phyloP scores from a whole-genome alignment of 2,113 vertebrate species.

The Nibea albiflora region DNA sequence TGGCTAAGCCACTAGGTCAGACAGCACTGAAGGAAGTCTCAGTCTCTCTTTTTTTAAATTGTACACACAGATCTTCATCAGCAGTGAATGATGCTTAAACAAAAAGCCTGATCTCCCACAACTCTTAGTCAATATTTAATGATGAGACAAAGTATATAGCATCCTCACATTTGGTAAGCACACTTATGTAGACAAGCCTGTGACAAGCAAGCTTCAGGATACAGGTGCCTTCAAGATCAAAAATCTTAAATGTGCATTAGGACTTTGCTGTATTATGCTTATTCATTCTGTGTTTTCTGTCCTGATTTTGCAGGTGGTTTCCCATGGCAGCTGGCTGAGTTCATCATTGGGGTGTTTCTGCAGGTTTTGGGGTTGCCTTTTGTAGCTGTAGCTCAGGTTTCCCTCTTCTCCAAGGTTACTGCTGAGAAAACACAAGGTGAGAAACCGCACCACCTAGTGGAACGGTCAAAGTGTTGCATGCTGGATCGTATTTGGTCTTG shows the following conservation, averaged over 20 bases:
- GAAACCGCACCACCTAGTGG: constrained; percentile 45
- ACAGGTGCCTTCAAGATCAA: not conserved
- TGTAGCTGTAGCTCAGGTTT: constrained; percentile 87
- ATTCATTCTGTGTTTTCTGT: not conserved
- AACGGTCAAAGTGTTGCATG: not conserved
- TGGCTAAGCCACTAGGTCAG: constrained; percentile 85
- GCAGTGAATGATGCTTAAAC: not conserved
- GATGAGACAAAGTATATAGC: not conserved
- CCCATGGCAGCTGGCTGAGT: constrained; percentile 83
- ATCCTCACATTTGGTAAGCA: not conserved
- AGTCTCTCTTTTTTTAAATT: not conserved
- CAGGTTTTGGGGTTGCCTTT: constrained; percentile 88
- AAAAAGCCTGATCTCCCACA: not conserved
- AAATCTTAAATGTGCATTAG: not conserved
- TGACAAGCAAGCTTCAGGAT: not conserved
- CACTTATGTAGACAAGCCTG: not conserved
- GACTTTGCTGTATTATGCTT: not conserved
- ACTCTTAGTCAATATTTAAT: not conserved
- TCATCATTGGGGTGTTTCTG: constrained; percentile 88
- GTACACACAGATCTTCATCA: not conserved
- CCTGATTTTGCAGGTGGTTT: constrained; percentile 65
- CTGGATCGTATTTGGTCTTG: not conserved
- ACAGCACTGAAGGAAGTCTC: not conserved
- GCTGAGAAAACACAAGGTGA: constrained; percentile 87
- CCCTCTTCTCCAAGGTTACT: constrained; percentile 89